These are phyloP conservation scores for Pangasius macronema DNA, from an alignment of 2,797 vertebrate species.

Conservation along the genomic window DNA sequence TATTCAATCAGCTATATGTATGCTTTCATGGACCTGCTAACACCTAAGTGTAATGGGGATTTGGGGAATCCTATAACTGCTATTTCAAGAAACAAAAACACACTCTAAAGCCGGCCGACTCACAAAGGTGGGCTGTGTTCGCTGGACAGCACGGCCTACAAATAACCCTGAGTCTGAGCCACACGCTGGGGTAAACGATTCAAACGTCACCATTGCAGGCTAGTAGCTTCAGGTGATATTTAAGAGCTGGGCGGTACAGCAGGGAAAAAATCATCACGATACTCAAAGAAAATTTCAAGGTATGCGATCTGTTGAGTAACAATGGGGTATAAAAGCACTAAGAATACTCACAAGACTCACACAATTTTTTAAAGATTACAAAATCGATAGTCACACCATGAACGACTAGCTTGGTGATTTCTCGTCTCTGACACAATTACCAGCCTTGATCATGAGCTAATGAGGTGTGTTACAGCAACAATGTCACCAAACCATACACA, in stretches of 20 bases:
- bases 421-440: not conserved
- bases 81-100: slow-evolving; percentile 52
- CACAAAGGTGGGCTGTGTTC: slow-evolving; percentile 33
- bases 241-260: not conserved
- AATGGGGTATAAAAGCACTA: not conserved
- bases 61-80: slow-evolving; percentile 50
- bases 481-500: not conserved
- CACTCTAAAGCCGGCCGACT: slow-evolving; percentile 6
- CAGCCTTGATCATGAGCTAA: not conserved
- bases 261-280: not conserved
- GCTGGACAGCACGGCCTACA: not conserved
- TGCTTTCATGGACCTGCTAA: slow-evolving; percentile 46
- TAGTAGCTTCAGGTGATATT: not conserved
- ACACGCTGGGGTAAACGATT: not conserved
- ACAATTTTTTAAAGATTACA: not conserved
- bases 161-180: slow-evolving; percentile 3
- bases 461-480: not conserved
- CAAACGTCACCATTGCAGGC: not conserved
- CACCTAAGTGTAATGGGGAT: slow-evolving; percentile 57
- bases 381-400: not conserved
- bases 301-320: not conserved
- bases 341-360: not conserved
- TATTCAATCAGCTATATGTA: slow-evolving; percentile 57
- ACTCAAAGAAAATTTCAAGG: not conserved
- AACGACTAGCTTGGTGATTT: not conserved